Evolutionary conservation across 2,888 invertebrate species (phyloP), one percentile per base, ranked within the genome.

Genomic region (Arenicola marina): DNA sequence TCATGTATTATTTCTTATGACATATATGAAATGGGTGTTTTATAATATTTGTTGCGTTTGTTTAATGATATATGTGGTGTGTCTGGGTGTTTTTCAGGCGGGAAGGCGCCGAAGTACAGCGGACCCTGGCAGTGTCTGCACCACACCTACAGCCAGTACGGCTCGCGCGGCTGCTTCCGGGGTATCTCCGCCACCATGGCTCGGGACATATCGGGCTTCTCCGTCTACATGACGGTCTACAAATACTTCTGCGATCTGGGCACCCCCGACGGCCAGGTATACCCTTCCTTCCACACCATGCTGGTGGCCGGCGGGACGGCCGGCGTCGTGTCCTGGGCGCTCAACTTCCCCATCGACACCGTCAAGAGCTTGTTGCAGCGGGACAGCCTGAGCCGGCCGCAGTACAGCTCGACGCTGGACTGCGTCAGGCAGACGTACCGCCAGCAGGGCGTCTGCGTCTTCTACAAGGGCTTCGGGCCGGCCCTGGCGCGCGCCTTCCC

Each of bases 351-450:
- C 0, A 84, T 91, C 51, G 91, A 92, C 83, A 89, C 90, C 34
- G 85, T 91, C 1, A 92, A 92, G 82, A 89, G 90, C 15, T 85
- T 89, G 53, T 86, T 91, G 71, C 91, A 91, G 81, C 88, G 88
- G 0, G 90, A 90, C 74, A 82, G 70, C 7, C 46, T 65, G 57
- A 18, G n/a, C 21, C 66, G 75, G 21, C 66, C 70, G n/a, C 67
- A 87, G 1, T 90, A 89, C 78, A 85, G 82, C 51, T 88, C 87
- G 53, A 86, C 88, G 66, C 73, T 84, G 53, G 87, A 90, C 76
- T 90, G 90, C 76, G 83, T 86, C 15, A 65, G 74, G n/a, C 85
- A 86, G 65, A 87, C 88, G 66, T 87, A 87, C 69, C 79, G 78
- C 63, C 82, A 84, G 26, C 87, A 87, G 55, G 90, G 91, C 0